Evolutionary conservation across 2,888 invertebrate genomes (phyloP), one percentile per base, ranked within the genome.

Genomic region (Drosophila mercatorum): DNA sequence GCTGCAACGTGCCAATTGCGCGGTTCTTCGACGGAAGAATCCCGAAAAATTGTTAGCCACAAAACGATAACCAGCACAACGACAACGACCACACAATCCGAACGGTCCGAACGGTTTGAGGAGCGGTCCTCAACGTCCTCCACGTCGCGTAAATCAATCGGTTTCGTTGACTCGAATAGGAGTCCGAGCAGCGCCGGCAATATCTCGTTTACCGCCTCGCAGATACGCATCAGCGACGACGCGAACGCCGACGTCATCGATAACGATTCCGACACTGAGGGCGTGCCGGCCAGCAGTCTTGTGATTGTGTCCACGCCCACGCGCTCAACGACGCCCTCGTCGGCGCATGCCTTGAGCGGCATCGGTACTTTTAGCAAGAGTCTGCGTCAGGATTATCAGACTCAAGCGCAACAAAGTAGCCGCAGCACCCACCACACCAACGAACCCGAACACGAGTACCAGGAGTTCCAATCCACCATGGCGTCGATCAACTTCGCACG

Each of bases 401-500:
- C 88, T 78, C 84, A 72, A 78, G 70, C 82, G 53, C 58, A 69
- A 74, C 78, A 88, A 90, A 88, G 81, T 83, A 73, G 66, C 70
- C 81, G 72, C 68, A 36, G 70, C 72, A 26, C 49, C 49, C 49
- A 34, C 87, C 49, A 51, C 87, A 85, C 80, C 79, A 80, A 84
- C 62, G 49, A 51, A 56, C 40, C 49, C 59, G 65, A 75, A 63
- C 80, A 83, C 80, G 92, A 92, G 82, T 91, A 87, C 65, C 91
- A 91, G 61, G 92, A 92, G 81, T 92, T 96, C 91, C 96, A 96
- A 81, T 94, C 94, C 91, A 94, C 94, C 64, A 95, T 95, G 75
- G 94, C 95, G 52, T 95, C 95, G 91, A 95, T 95, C 93, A 96
- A 96, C 82, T 96, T 95, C 89, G 94, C 95, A 78, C 94, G 96